Base-by-base conservation (phyloP, 2,888 invertebrate genomes). In the Tinea pellionella region DNA sequence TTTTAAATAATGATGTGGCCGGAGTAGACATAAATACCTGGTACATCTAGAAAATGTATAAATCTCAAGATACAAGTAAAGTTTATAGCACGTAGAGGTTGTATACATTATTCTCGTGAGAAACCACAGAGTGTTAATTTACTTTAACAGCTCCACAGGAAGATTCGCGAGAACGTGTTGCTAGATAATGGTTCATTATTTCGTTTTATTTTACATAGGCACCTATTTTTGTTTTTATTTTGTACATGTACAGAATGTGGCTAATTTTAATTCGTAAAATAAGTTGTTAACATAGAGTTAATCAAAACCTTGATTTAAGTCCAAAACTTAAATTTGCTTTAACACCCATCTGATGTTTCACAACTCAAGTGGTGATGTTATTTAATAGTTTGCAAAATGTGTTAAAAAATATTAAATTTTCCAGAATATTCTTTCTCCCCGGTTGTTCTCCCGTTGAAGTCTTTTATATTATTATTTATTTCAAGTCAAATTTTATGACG, bases 391-490 rank as follows among this genome's bases (percentile, higher is more conserved):
- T 24, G 24, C 24, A 24, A 24, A 24, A 2, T 6, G 24, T 24
- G n/a, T n/a, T n/a, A n/a, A n/a, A n/a, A n/a, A n/a, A 24, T 24
- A 24, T 3, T 24, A 24, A 24, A 24, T 24, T 3, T 24, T 24
- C 24, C 24, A 3, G 3, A 6, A 3, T 24, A 6, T 24, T 24
- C n/a, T n/a, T n/a, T n/a, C 30, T 30, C 30, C 30, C 37, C 16
- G 47, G 13, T 15, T 15, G 47, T 15, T 47, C 47, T 47, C 47
- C 47, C 47, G 85, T 86, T 85, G 81, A 86, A 72, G 75, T 85
- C 85, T 85, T 85, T 85, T 80, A 71, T 79, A 79, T 62, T n/a
- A 18, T 7, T 15, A 13, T 47, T 47, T 6, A n/a, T 37, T 24
- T 3, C 2, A 24, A 47, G 15, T 47, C 47, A 47, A 15, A n/a